phyloP scores from a whole-genome alignment of 2,797 vertebrate species.

The Phrynocephalus guinanensis region DNA sequence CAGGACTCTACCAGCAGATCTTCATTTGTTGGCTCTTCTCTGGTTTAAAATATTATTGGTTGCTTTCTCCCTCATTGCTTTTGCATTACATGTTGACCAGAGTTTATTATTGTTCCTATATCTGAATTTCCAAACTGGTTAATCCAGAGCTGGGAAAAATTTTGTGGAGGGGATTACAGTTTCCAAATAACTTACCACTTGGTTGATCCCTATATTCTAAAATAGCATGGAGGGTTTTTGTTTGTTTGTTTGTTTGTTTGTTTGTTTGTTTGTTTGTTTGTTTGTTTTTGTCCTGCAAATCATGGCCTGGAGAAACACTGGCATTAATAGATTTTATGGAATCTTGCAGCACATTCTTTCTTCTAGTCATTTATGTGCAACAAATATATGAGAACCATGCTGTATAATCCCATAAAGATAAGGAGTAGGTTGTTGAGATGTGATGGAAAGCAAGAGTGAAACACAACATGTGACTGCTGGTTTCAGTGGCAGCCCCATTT shows the following conservation, averaged over 20 bases:
- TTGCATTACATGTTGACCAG: not conserved
- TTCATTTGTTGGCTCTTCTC: not conserved
- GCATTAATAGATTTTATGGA: not conserved
- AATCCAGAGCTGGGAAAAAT: no score
- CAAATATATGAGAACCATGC: not conserved
- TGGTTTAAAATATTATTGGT: not conserved
- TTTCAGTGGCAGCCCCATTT: not conserved
- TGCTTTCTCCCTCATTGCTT: not conserved
- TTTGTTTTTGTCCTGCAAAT: not conserved
- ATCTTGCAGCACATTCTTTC: not conserved
- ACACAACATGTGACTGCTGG: not conserved
- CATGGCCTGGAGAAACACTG: not conserved
- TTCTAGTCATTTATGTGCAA: not conserved
- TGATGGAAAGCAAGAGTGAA: not conserved
- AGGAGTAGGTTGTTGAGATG: not conserved
- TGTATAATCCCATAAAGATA: not conserved
- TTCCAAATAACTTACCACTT: no score
- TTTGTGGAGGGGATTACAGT: no score
- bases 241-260: no score
- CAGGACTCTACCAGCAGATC: not conserved
- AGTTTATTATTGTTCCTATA: no score
- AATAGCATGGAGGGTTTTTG: no score
- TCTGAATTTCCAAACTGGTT: not conserved
- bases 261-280: no score
- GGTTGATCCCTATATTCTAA: no score